These are phyloP conservation scores for Papilio polyxenes DNA, from an alignment of 1,140 invertebrate genomes.

Conservation along the genomic window DNA sequence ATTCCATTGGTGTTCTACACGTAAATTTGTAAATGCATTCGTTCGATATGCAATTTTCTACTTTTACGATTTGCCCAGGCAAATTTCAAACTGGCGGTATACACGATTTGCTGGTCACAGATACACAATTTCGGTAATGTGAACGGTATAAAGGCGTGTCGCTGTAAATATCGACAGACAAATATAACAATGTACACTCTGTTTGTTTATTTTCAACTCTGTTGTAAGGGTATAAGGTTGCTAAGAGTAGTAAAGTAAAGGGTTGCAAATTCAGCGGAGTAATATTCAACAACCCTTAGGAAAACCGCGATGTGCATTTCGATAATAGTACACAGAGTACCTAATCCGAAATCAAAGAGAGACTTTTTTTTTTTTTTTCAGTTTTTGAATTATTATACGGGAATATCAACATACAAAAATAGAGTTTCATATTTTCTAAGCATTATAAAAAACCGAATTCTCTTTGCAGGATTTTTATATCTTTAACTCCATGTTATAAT, in stretches of 20 bases:
- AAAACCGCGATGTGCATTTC: slow-evolving; percentile 74
- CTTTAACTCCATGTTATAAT: too few species aligned
- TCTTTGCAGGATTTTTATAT: too few species aligned
- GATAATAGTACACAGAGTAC: slow-evolving; percentile 67
- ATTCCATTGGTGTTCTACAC: too few species aligned
- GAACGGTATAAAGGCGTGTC: slow-evolving; percentile 49
- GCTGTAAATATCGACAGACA: slow-evolving; percentile 54
- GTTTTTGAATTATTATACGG: not conserved
- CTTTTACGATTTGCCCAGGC: too few species aligned
- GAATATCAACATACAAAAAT: too few species aligned
- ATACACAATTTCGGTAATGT: slow-evolving; percentile 69
- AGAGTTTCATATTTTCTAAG: too few species aligned
- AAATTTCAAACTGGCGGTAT: not conserved
- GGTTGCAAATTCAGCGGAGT: slow-evolving; percentile 43
- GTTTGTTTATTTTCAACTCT: slow-evolving; percentile 42
- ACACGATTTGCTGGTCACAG: not conserved
- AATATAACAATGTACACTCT: slow-evolving; percentile 23
- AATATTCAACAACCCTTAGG: slow-evolving; percentile 74
- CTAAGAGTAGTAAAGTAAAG: not conserved
- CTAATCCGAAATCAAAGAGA: not conserved
- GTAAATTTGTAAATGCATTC: too few species aligned
- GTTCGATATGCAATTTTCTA: too few species aligned
- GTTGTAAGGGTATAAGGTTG: slow-evolving; percentile 35
- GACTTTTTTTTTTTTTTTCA: not conserved
- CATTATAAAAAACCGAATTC: too few species aligned